These are phyloP conservation scores for Drosophila acutilabella DNA, from an alignment of 2,888 invertebrate genomes.

Conservation along the genomic window DNA sequence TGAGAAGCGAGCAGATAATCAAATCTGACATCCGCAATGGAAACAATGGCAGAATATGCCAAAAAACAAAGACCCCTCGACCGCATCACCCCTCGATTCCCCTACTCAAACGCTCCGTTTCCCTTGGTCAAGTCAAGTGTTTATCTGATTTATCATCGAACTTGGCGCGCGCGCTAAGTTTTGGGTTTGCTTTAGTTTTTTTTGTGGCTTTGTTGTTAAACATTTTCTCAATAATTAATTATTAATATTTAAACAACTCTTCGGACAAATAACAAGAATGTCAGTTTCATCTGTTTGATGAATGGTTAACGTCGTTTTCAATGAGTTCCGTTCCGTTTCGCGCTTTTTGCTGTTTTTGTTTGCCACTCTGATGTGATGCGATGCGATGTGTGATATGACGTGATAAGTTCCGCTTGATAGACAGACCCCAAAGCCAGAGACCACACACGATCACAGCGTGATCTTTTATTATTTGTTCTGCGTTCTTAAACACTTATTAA, in stretches of 20 bases:
- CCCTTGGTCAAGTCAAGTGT: slow-evolving; percentile 26
- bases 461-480: slow-evolving; percentile 20
- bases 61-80: slow-evolving; percentile 5
- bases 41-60: slow-evolving; percentile 57
- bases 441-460: slow-evolving; percentile 49
- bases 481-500: slow-evolving; percentile 20
- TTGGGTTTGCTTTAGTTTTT: slow-evolving; percentile 20
- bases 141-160: slow-evolving; percentile 62
- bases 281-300: slow-evolving; percentile 62
- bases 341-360: slow-evolving; percentile 21
- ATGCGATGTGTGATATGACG: slow-evolving; percentile 26
- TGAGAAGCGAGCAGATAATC: slow-evolving; percentile 53
- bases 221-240: slow-evolving; percentile 74
- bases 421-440: slow-evolving; percentile 41
- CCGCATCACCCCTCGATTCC: background rate
- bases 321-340: slow-evolving; percentile 70
- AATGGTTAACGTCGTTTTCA: slow-evolving; percentile 61
- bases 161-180: slow-evolving; percentile 58
- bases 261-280: slow-evolving; percentile 41
- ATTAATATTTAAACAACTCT: slow-evolving; percentile 74
- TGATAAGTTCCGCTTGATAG: slow-evolving; percentile 55
- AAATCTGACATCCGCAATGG: slow-evolving; percentile 73
- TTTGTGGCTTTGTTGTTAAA: slow-evolving; percentile 53
- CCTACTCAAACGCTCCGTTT: slow-evolving; percentile 24
- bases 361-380: slow-evolving; percentile 20